A percentile compares a stretch with the other conserved stretches of the same genome.
These are phyloP conservation scores for Aplysia californica DNA, from an alignment of 1,140 invertebrate genomes.

Conservation along the genomic window DNA sequence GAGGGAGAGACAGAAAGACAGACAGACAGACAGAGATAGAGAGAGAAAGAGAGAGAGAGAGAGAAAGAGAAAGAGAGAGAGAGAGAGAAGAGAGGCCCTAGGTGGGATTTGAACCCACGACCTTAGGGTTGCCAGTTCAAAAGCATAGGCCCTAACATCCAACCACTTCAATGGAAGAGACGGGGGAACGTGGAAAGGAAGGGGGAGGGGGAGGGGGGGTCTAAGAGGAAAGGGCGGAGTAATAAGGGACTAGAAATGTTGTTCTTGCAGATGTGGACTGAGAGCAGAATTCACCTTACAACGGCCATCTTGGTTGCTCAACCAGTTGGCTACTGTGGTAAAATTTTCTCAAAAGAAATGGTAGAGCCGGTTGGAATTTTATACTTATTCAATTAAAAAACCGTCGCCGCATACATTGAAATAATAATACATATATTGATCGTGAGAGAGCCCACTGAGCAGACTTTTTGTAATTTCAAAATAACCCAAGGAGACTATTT, in stretches of 20 bases:
- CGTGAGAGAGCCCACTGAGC: neutral
- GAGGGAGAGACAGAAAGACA: neutral
- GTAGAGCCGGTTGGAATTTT: no score
- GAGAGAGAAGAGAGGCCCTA: neutral
- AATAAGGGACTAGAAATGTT: neutral
- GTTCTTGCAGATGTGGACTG: neutral
- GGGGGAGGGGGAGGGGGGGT: slow-evolving; percentile 1
- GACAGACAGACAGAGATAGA: neutral
- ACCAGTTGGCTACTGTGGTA: neutral
- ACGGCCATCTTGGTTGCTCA: no score
- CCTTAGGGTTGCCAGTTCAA: no score
- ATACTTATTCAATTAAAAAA: neutral
- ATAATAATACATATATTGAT: neutral
- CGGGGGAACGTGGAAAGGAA: slow-evolving; percentile 3
- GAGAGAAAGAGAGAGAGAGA: slow-evolving; percentile 3
- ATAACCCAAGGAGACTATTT: neutral
- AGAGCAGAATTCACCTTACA: neutral
- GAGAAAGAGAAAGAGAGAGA: neutral
- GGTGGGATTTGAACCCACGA: no score
- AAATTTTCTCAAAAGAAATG: neutral
- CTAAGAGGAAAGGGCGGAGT: neutral
- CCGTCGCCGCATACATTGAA: no score
- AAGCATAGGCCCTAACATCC: no score
- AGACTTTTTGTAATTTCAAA: neutral
- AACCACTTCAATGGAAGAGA: no score